Percentiles rank a stretch among this genome's conserved stretches.
Evolutionary conservation across 2,113 vertebrate genomes (phyloP).

Genomic region (Mobula birostris): DNA sequence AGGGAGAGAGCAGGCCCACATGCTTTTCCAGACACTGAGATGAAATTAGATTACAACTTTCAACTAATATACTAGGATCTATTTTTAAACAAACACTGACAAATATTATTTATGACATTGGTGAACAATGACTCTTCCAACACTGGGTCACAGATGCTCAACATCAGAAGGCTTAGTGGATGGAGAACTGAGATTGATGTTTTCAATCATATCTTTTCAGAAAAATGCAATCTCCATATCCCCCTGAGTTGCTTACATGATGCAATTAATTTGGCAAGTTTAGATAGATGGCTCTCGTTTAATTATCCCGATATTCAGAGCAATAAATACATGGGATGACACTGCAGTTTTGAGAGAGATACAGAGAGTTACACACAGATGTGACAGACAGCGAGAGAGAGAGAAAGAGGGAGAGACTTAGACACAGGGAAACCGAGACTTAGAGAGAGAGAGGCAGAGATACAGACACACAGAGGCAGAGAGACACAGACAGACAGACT

Average conservation of each 20-base stretch:
- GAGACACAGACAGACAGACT: no score
- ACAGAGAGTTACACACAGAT: no score
- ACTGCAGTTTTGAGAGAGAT: no score
- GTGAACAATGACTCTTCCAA: neutral
- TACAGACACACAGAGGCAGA: no score
- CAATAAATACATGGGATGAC: no score
- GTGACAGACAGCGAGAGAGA: no score
- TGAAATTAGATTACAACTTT: neutral
- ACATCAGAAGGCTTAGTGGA: neutral
- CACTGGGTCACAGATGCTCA: neutral
- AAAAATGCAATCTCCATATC: neutral
- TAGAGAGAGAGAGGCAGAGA: no score
- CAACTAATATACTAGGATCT: neutral
- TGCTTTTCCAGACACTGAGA: neutral
- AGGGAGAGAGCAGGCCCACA: neutral
- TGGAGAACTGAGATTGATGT: neutral
- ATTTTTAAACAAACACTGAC: neutral
- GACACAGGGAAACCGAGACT: no score
- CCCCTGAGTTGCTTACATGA: neutral
- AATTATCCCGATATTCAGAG: neutral
- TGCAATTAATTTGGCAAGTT: neutral
- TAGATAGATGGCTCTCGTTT: neutral
- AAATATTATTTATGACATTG: neutral
- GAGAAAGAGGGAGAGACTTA: no score
- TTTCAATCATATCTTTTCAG: neutral